phyloP scores from a whole-genome alignment of 2,797 vertebrate genomes.

The Ambastaia sidthimunki region DNA sequence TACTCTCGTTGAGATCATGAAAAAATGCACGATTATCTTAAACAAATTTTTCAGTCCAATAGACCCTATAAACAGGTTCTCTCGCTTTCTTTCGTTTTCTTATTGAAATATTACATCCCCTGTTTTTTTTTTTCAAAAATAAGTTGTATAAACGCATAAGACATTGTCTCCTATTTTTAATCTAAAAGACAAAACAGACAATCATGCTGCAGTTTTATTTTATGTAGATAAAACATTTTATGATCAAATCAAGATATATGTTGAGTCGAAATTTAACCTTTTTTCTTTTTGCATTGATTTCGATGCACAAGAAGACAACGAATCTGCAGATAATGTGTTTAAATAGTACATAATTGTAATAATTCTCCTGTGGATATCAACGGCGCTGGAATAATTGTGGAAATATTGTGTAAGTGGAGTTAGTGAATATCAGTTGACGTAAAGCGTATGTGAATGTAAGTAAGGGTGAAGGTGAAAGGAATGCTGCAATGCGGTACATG shows the following conservation, averaged over 20 bases:
- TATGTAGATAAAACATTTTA: not conserved
- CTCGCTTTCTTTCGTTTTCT: not conserved
- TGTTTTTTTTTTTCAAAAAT: not conserved
- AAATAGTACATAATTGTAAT: not conserved
- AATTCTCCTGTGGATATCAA: not conserved
- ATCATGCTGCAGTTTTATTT: not conserved
- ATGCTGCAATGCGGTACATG: slow-evolving; percentile 82
- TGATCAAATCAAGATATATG: not conserved
- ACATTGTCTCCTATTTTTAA: not conserved
- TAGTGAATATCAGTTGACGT: slow-evolving; percentile 56
- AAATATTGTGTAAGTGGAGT: slow-evolving; percentile 17
- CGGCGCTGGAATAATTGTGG: not conserved
- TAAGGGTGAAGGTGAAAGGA: slow-evolving; percentile 70
- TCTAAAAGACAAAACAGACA: not conserved
- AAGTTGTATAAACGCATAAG: not conserved
- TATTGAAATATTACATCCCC: not conserved
- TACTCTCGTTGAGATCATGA: not conserved
- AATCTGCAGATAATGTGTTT: not conserved
- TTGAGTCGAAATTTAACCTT: not conserved
- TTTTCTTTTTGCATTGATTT: not conserved
- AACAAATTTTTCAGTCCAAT: not conserved
- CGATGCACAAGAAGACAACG: not conserved
- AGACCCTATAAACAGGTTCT: not conserved
- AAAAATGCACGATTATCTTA: not conserved
- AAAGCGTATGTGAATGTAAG: slow-evolving; percentile 72